These are phyloP conservation scores for Drosophila sucinea DNA, from an alignment of 1,140 invertebrate genomes.

Conservation along the genomic window DNA sequence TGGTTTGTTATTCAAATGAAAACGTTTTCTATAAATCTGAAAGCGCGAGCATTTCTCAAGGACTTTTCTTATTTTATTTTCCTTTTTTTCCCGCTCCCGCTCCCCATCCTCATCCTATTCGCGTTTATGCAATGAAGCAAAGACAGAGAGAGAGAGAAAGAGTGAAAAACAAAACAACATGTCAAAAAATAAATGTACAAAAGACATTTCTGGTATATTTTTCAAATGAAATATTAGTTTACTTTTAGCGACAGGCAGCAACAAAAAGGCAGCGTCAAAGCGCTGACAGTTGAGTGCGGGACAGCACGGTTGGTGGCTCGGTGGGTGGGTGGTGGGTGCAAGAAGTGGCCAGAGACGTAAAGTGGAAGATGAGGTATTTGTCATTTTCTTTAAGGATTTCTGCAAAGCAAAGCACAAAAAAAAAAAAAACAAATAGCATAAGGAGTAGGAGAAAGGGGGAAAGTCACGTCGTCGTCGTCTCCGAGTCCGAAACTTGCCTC, in stretches of 20 bases:
- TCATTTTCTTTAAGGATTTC: conserved; percentile 77
- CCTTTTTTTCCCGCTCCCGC: neutral
- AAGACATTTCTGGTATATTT: conserved; percentile 78
- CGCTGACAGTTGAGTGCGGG: conserved; percentile 58
- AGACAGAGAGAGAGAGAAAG: conserved; percentile 12
- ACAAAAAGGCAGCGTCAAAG: conserved; percentile 64
- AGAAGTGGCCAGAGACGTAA: neutral
- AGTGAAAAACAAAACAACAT: conserved; percentile 78
- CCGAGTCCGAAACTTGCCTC: conserved; percentile 53
- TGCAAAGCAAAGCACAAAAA: conserved; percentile 72
- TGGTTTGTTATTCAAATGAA: conserved; percentile 73
- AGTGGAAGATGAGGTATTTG: conserved; percentile 59
- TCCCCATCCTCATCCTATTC: conserved; percentile 29
- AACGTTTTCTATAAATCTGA: conserved; percentile 66
- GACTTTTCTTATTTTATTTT: conserved; percentile 50
- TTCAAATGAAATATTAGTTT: conserved; percentile 81
- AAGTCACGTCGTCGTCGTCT: conserved; percentile 60
- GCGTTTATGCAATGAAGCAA: conserved; percentile 68
- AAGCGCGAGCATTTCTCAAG: conserved; percentile 55
- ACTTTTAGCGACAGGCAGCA: conserved; percentile 64
- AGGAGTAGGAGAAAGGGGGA: conserved; percentile 26
- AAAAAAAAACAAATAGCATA: conserved; percentile 33
- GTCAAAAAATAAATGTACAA: conserved; percentile 80
- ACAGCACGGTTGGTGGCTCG: conserved; percentile 1
- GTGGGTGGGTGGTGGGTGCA: neutral